Evolutionary conservation across 1,140 invertebrate genomes (phyloP).

Genomic region (Ptiloglossa arizonensis): DNA sequence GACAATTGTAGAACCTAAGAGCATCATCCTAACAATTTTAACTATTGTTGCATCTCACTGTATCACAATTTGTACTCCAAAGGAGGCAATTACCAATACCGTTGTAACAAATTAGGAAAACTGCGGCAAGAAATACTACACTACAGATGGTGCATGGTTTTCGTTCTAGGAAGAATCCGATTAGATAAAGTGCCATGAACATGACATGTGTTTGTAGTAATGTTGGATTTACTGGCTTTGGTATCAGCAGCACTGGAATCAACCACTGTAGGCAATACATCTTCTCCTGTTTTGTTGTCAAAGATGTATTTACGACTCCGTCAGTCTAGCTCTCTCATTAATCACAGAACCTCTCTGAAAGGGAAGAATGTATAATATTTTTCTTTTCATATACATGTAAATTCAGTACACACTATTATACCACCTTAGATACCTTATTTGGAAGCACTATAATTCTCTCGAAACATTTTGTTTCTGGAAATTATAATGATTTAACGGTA

Average conservation of each 20-base stretch:
- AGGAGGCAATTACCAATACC: constrained; percentile 97
- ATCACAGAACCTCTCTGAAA: constrained; percentile 31
- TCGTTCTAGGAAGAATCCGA: constrained; percentile 96
- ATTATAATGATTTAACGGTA: constrained; percentile 16
- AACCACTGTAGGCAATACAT: constrained; percentile 99
- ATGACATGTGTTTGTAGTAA: constrained; percentile 97
- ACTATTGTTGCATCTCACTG: constrained; percentile 87
- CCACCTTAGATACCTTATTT: constrained; percentile 44
- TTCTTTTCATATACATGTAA: background rate
- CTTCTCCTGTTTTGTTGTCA: constrained; percentile 46
- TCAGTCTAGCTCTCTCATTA: constrained; percentile 39
- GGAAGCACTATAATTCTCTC: constrained; percentile 52
- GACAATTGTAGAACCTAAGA: constrained; percentile 36
- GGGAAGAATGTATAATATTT: constrained; percentile 4
- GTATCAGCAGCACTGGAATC: constrained; percentile 97
- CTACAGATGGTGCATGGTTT: constrained; percentile 99
- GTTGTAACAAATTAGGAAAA: constrained; percentile 97
- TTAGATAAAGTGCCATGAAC: constrained; percentile 96
- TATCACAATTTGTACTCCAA: constrained; percentile 91
- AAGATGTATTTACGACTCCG: constrained; percentile 18
- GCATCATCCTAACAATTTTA: constrained; percentile 52
- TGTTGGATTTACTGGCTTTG: constrained; percentile 97
- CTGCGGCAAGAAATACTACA: constrained; percentile 94
- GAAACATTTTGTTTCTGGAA: constrained; percentile 30
- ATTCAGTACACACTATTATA: background rate